Percentiles rank a stretch among this genome's conserved stretches.
These are phyloP conservation scores for Fratercula arctica DNA, from an alignment of 2,797 vertebrate genomes.

Conservation along the genomic window DNA sequence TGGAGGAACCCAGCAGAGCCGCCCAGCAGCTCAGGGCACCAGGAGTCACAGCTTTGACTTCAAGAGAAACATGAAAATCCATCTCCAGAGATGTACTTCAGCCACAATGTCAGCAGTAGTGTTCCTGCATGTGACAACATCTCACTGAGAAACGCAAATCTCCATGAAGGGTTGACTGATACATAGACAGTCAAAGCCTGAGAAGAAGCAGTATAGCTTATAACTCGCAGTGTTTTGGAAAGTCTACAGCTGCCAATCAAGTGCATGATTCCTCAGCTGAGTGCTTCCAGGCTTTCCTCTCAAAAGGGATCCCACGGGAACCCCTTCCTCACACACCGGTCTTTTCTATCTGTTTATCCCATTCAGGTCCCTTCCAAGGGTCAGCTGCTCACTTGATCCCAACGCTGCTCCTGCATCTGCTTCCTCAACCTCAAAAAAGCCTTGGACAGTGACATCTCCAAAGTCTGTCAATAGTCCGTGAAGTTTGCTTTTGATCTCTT, in stretches of 20 bases:
- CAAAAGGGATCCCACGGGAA: neutral
- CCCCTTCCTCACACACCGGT: neutral
- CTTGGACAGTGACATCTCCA: neutral
- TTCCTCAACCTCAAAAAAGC: neutral
- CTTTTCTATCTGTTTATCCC: neutral
- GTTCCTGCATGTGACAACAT: neutral
- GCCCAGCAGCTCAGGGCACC: neutral
- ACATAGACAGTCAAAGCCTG: accelerated
- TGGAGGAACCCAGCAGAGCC: neutral
- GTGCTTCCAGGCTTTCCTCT: neutral
- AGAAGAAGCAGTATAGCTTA: neutral
- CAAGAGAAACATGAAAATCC: neutral
- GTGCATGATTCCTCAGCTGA: neutral
- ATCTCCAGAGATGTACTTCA: neutral
- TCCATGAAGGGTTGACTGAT: neutral
- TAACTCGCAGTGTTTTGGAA: neutral
- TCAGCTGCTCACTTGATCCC: neutral
- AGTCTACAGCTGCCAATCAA: neutral
- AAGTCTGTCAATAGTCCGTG: neutral
- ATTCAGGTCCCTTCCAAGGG: neutral
- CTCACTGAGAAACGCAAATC: neutral
- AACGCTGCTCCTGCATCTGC: neutral
- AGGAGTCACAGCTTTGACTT: neutral
- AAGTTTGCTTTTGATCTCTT: neutral
- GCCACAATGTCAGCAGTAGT: neutral